Base-by-base conservation (phyloP, 2,113 vertebrate species). In the Pipra filicauda region DNA sequence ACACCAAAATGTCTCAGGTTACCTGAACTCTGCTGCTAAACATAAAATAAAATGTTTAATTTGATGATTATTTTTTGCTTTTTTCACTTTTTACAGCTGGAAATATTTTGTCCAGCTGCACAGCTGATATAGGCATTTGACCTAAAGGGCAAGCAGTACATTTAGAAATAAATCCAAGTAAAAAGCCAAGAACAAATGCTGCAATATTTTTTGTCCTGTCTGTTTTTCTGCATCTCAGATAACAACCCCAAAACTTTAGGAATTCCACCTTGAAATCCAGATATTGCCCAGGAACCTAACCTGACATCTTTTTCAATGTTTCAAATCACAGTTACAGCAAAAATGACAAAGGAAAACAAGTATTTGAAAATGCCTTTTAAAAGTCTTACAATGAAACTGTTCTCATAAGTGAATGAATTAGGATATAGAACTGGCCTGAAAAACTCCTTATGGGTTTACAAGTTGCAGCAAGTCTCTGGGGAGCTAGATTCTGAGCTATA, bases 361-460 rank as follows among this genome's bases (percentile, higher is more conserved):
- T 65, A 94, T 94, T 96, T 91, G 76, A 95, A 96, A 92, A 92
- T 39, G 27, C 15, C 46, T 93, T 88, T 88, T 39, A 26, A 81
- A 94, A 94, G 46, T 11, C 58, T 95, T 92, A 65, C 27, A 88
- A 94, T 89, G 75, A 87, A 96, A 91, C 94, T 96, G 74, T 87
- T 97, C 89, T 96, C 85, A 67, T 55, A 97, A 94, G 48, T 92
- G 83, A 97, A 97, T 96, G 84, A 97, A 97, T 89, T 95, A 79
- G 95, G 88, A 95, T 97, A 87, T 95, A 96, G 89, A 97, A 93
- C 82, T 85, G 83, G 87, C 75, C 94, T 97, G 96, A 97, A 98
- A 98, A 97, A 96, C 97, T 98, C 95, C 94, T 96, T 95, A 92
- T 85, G 92, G 88, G 85, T 98, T 97, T 98, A 97, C 92, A 98